phyloP scores from a whole-genome alignment of 2,113 vertebrate genomes.

The Notarius quadriscutis region DNA sequence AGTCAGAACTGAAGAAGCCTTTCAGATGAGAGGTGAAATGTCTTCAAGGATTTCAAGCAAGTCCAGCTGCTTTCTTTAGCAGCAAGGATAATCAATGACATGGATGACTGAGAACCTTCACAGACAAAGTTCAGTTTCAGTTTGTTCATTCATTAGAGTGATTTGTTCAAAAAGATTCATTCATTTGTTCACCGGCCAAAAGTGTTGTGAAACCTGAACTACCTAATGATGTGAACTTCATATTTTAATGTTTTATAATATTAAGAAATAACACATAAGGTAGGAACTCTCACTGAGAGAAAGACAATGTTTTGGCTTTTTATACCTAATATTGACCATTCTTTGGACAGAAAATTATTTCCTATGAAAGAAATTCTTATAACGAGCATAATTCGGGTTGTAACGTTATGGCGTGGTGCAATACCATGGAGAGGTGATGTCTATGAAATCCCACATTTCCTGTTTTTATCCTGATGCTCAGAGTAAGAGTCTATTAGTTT shows the following conservation, averaged over 20 bases:
- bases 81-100: no score
- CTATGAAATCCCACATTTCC: not conserved
- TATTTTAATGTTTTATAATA: no score
- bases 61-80: no score
- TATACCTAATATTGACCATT: not conserved
- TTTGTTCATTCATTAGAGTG: no score
- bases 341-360: not conserved
- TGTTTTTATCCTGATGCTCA: constrained; percentile 1
- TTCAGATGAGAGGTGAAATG: no score
- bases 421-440: not conserved
- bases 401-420: not conserved
- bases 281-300: not conserved
- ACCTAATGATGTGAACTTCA: no score
- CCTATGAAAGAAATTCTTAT: not conserved
- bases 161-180: no score
- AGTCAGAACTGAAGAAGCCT: no score
- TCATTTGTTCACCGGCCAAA: not conserved
- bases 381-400: not conserved
- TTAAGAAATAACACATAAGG: not conserved
- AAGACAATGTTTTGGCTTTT: not conserved
- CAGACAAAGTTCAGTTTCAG: no score
- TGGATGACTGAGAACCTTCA: no score
- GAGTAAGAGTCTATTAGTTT: not conserved
- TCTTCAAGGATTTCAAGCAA: no score
- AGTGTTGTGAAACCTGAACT: not conserved